A percentile compares a stretch with the other conserved stretches of the same genome.
Evolutionary conservation across 2,113 vertebrate species (phyloP).

Genomic region (Pollimyrus isidori): DNA sequence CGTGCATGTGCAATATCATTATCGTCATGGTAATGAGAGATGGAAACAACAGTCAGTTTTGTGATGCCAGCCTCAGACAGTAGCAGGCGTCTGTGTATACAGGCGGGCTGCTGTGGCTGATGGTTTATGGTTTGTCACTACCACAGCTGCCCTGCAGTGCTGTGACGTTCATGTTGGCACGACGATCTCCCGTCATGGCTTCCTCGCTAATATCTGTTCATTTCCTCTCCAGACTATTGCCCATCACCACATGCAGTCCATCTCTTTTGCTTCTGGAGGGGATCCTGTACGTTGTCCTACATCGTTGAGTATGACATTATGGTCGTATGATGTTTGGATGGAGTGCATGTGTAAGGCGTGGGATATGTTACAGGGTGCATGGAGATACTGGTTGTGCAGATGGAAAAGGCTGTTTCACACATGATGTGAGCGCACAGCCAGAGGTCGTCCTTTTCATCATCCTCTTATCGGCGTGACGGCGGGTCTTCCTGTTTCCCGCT

Average conservation of each 20-base stretch:
- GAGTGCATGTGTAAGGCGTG: background rate
- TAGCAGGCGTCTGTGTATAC: background rate
- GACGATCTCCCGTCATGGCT: background rate
- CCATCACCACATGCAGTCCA: constrained; percentile 86
- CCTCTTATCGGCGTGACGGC: background rate
- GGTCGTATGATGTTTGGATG: background rate
- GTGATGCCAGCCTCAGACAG: background rate
- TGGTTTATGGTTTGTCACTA: background rate
- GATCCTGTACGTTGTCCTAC: constrained; percentile 72
- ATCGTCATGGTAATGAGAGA: background rate
- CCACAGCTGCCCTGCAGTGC: background rate
- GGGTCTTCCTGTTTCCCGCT: constrained; percentile 16
- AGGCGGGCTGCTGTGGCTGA: background rate
- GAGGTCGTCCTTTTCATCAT: background rate
- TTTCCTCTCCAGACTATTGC: constrained; percentile 75
- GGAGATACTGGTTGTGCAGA: background rate
- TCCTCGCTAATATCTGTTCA: constrained; percentile 3
- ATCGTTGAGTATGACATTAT: background rate
- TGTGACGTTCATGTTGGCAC: background rate
- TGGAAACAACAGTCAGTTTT: background rate
- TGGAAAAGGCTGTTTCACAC: constrained; percentile 10
- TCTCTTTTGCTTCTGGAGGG: constrained; percentile 91
- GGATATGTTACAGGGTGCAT: background rate
- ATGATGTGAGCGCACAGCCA: background rate
- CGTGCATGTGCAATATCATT: background rate